Base-by-base conservation (phyloP, 2,888 invertebrate genomes). In the Caenorhabditis drosophilae region DNA sequence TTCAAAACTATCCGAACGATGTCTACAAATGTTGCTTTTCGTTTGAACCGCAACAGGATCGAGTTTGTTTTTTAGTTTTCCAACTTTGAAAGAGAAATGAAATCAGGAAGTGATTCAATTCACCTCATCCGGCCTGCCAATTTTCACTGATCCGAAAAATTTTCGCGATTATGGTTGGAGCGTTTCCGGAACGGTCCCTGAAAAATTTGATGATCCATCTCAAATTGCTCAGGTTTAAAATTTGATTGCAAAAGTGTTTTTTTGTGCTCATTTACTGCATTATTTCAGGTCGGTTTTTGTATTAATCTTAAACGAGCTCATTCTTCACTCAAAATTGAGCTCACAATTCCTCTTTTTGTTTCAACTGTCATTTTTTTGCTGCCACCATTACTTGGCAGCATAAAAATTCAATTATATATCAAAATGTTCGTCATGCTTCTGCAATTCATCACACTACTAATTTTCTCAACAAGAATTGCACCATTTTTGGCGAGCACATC, bases 121-220 rank as follows among this genome's bases (percentile, higher is more conserved):
- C 56, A 48, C 66, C 2, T 68, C 75, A 11, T 78, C 79, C 41
- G 78, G 77, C 2, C 73, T 76, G 40, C 82, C 82, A 35, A 81
- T 82, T 42, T 81, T 81, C 74, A 82, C 82, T 1, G 82, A 82
- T 41, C 82, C 80, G 16, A 82, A 81, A 49, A 80, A 81, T 57
- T 82, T 82, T 77, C 73, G 82, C 12, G 80, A 82, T 45, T 81
- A 82, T 44, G 82, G 82, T 6, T 82, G 82, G 82, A 70, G 72
- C 25, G 68, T 76, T 16, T 76, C 76, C 2, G 77, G 81, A 36
- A 78, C 81, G 16, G 72, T 82, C 22, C 81, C 81, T 23, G 70
- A 75, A 25, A 67, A 73, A 6, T 63, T 74, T 22, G 73, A 75
- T 20, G 81, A 81, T 27, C 80, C 78, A 1, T 67, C 70, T 4